A percentile compares a stretch with the other conserved stretches of the same genome.
These are phyloP conservation scores for Ostrea denselamellosa DNA, from an alignment of 1,140 invertebrate genomes.

Conservation along the genomic window DNA sequence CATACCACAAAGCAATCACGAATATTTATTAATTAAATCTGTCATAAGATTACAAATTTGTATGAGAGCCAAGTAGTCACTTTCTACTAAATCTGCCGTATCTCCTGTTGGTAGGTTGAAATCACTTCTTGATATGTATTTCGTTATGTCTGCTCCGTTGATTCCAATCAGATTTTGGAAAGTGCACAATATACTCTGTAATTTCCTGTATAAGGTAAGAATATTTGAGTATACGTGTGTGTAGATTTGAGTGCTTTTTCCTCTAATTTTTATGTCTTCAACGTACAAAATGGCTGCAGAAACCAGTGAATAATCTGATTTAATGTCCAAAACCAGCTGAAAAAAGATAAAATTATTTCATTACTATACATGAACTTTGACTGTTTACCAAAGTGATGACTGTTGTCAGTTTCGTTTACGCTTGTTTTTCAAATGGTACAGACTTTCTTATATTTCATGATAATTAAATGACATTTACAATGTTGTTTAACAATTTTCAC, in stretches of 20 bases:
- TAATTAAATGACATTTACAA: no score
- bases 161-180: neutral
- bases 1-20: neutral
- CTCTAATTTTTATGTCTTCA: conserved; percentile 16
- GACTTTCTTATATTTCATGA: no score
- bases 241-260: conserved; percentile 20
- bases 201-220: conserved; percentile 6
- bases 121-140: conserved; percentile 18
- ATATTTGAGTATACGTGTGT: neutral
- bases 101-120: neutral
- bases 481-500: neutral
- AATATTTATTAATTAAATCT: conserved; percentile 24
- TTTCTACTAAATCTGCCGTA: conserved; percentile 15
- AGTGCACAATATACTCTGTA: neutral
- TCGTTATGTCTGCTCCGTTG: neutral
- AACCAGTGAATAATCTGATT: conserved; percentile 7
- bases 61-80: neutral
- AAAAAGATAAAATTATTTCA: neutral
- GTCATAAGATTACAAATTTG: conserved; percentile 28
- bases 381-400: neutral
- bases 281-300: neutral
- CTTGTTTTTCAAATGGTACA: neutral
- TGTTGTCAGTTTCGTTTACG: neutral
- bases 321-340: conserved; percentile 11
- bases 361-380: neutral